Evolutionary conservation across 2,797 vertebrate species (phyloP), one percentile per base, ranked within the genome.

Genomic region (Propithecus deckenii): DNA sequence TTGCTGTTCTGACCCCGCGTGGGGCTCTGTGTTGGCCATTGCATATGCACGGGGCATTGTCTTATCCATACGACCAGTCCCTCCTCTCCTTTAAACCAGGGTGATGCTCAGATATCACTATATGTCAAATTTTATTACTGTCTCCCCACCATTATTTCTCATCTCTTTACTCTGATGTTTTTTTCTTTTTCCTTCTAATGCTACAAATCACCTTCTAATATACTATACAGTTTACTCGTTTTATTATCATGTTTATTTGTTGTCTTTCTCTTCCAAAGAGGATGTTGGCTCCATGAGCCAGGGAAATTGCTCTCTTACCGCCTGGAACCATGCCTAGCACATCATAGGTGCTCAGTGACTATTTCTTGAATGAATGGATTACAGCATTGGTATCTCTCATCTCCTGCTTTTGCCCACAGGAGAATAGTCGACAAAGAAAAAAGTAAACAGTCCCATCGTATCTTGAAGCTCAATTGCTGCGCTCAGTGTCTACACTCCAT

Each of bases 401-500:
- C 78, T 84, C 52, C 52, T 97, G 14, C 67, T 78, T 0, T 92
- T 96, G 48, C 96, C 96, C 35, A 92, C 98, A 99, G 99, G 98
- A 98, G 97, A 74, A 98, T 98, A 95, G 99, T 99, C n/a, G 98
- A 99, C 71, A 98, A 96, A 15, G 98, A 99, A 86, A 99, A 98
- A 97, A 98, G 98, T 46, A 98, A 98, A 35, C 96, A 98, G 23
- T 11, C 93, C 87, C 89, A 95, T 84, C 41, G 4, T 63, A 7
- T 96, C 84, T 86, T 96, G 61, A 94, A 93, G 0, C 7, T 94
- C 97, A 98, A 98, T 8, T 98, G 98, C 97, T 99, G 98, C 2
- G 10, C 98, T 5, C 98, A 99, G 86, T 99, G 98, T 89, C 98
- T 99, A 85, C 98, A 98, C 86, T 99, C 93, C 50, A 9, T 98